Evolutionary conservation across 2,797 vertebrate genomes (phyloP), one percentile per base, ranked within the genome.

Genomic region (Dryobates pubescens): DNA sequence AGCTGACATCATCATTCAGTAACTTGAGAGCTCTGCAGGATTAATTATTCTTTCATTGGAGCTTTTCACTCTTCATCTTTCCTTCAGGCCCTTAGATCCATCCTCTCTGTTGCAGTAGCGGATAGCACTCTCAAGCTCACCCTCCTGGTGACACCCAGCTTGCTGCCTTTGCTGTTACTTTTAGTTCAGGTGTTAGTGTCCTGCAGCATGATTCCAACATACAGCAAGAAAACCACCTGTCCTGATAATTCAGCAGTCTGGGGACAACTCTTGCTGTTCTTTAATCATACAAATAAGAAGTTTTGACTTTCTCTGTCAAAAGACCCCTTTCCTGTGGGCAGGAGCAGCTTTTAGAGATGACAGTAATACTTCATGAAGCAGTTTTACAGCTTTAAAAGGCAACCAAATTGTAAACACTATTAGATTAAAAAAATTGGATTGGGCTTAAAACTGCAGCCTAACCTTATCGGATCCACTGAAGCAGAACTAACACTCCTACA

Each of bases 141-240:
- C 32, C 19, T 85, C 32, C 38, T 8, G 8, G 17, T 63, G 67
- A 54, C 6, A 32, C 53, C 3, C 23, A 19, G 17, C 3, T 68
- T 18, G 5, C 53, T 49, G 41, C 29, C 5, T 38, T 61, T 68
- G 54, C 43, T 56, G 4, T 15, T 29, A 26, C 19, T 43, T 43
- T 80, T 56, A 43, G 13, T 27, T 75, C 47, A 69, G 69, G 27
- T 41, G 17, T 36, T 53, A 24, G 3, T 1, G 1, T 43, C 7
- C n/a, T 1, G 0, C 23, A 29, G 16, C 12, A 9, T 43, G 43
- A 57, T 23, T 76, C 34, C 57, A 23, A 8, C 1, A 2, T 15
- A 19, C 8, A 47, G 56, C 19, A 51, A 29, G 18, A 7, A 72
- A 77, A 24, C 12, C 23, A 58, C 12, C 22, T 26, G 9, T 24